A percentile compares a stretch with the other conserved stretches of the same genome.
phyloP scores from a whole-genome alignment of 1,140 invertebrate species.

The Meloidogyne exigua region DNA sequence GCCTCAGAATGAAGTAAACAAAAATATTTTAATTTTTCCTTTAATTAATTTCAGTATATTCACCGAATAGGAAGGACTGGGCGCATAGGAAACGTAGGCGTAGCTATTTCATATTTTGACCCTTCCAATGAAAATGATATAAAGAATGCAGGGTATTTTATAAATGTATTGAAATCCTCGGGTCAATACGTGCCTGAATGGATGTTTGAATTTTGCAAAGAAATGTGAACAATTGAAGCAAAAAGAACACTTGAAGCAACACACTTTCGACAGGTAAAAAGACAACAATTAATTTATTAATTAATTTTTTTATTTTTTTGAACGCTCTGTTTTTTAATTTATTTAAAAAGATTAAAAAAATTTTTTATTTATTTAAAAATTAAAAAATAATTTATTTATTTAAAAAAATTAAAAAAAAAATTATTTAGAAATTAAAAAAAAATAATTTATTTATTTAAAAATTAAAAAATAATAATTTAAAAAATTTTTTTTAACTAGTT shows the following conservation, averaged over 20 bases:
- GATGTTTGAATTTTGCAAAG: constrained; percentile 1
- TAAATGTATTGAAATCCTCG: constrained; percentile 11
- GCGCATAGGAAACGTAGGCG: constrained; percentile 7
- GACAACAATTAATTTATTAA: no score
- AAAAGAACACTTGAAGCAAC: neutral
- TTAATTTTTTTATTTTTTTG: no score
- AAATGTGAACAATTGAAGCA: neutral
- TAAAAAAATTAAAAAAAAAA: no score
- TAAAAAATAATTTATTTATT: no score
- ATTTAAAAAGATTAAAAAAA: no score
- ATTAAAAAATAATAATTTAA: no score
- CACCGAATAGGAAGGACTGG: constrained; percentile 40
- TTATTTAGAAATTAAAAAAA: no score
- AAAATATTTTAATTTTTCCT: constrained; percentile 8
- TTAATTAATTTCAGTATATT: constrained; percentile 24
- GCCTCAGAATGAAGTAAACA: neutral
- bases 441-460: no score
- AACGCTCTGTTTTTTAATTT: no score
- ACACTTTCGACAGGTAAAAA: neutral
- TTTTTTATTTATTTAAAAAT: no score
- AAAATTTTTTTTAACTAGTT: no score
- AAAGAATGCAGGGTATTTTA: constrained; percentile 6
- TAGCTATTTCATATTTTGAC: constrained; percentile 24
- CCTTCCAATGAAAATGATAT: neutral
- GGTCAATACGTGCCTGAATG: neutral